Percentiles rank a stretch among this genome's conserved stretches.
These are phyloP conservation scores for Xestoiulus laeticollis DNA, from an alignment of 2,888 invertebrate species.

Conservation along the genomic window DNA sequence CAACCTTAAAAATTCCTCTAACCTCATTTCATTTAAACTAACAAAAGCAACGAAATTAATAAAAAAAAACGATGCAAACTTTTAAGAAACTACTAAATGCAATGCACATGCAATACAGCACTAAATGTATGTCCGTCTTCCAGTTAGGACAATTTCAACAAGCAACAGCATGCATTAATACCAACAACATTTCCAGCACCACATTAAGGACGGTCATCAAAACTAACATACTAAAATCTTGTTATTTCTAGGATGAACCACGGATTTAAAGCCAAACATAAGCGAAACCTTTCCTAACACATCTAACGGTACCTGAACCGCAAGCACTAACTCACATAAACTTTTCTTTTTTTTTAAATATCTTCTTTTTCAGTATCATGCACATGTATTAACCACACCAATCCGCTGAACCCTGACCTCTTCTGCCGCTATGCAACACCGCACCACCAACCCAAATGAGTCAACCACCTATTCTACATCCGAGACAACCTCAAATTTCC, in stretches of 20 bases:
- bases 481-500: slow-evolving; percentile 31
- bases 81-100: slow-evolving; percentile 45
- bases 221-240: slow-evolving; percentile 40
- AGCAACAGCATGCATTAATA: slow-evolving; percentile 18
- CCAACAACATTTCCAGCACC: slow-evolving; percentile 12
- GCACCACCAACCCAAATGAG: slow-evolving; percentile 38
- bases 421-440: slow-evolving; percentile 29
- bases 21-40: background rate
- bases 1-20: background rate
- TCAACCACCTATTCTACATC: slow-evolving; percentile 8
- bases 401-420: slow-evolving; percentile 35
- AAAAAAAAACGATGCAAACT: background rate
- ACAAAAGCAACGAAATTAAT: background rate
- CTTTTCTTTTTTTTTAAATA: background rate
- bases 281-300: background rate
- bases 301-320: slow-evolving; percentile 33
- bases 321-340: slow-evolving; percentile 31
- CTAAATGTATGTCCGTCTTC: background rate
- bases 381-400: slow-evolving; percentile 31
- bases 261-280: background rate
- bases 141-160: background rate
- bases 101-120: slow-evolving; percentile 45
- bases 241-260: background rate
- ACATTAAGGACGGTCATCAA: background rate
- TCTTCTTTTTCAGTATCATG: slow-evolving; percentile 22